A percentile compares a stretch with the other conserved stretches of the same genome.
Evolutionary conservation across 2,113 vertebrate species (phyloP).

Genomic region (Syngnathus typhle): DNA sequence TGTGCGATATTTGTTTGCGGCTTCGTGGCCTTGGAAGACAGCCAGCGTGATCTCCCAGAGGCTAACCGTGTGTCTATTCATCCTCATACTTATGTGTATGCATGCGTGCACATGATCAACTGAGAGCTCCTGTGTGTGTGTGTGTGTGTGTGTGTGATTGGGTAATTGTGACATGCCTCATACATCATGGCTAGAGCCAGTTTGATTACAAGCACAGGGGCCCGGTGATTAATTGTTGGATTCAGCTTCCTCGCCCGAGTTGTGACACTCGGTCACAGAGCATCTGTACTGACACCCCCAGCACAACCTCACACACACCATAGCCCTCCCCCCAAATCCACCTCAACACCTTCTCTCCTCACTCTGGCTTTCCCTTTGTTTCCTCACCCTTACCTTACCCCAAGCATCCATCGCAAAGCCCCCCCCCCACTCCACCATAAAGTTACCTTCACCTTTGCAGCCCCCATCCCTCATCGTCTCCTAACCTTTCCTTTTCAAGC

Average conservation of each 20-base stretch:
- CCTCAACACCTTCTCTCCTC: conserved; percentile 62
- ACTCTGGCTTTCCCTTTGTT: conserved; percentile 13
- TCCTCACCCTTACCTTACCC: conserved; percentile 26
- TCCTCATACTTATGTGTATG: conserved; percentile 47
- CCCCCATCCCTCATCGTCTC: conserved; percentile 13
- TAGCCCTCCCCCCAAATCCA: conserved; percentile 31
- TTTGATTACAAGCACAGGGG: conserved; percentile 97
- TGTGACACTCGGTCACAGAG: conserved; percentile 97
- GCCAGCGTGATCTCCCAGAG: conserved; percentile 43
- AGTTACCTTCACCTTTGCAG: conserved; percentile 28
- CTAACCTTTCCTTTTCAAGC: conserved; percentile 27
- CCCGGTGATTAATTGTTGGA: conserved; percentile 96
- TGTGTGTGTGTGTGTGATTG: conserved; percentile 46
- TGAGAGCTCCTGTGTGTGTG: conserved; percentile 12
- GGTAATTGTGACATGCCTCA: conserved; percentile 88
- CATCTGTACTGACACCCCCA: conserved; percentile 88
- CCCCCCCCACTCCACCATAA: background rate
- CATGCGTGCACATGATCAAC: conserved; percentile 43
- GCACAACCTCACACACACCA: conserved; percentile 25
- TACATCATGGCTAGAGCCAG: conserved; percentile 92
- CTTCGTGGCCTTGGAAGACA: conserved; percentile 56
- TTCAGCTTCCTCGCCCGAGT: conserved; percentile 96
- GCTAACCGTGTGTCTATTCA: conserved; percentile 39
- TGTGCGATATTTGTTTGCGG: conserved; percentile 56
- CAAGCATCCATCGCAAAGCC: conserved; percentile 6